phyloP scores from a whole-genome alignment of 2,797 vertebrate species.

The Phrynocephalus forsythii region DNA sequence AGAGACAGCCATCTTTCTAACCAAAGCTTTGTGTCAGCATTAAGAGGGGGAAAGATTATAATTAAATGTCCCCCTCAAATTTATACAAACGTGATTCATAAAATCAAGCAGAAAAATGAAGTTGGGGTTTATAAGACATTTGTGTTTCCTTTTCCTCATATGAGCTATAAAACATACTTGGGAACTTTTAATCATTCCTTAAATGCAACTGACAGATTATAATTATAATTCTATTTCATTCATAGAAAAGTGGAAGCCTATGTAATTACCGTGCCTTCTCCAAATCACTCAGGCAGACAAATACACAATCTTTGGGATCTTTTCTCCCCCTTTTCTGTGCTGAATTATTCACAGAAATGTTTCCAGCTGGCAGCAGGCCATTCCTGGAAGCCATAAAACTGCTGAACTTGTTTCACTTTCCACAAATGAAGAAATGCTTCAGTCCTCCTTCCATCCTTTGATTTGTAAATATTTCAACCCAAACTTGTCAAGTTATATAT shows the following conservation, averaged over 20 bases:
- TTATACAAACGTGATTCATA: neutral
- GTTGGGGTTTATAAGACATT: neutral
- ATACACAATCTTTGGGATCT: neutral
- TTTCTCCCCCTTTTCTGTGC: neutral
- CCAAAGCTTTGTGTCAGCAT: neutral
- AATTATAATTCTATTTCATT: conserved; percentile 17
- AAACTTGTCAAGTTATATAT: conserved; percentile 21
- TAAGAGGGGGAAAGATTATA: neutral
- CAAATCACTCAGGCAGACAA: neutral
- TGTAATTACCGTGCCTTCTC: neutral
- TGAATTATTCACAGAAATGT: conserved; percentile 19
- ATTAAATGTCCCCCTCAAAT: neutral
- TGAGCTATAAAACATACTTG: neutral
- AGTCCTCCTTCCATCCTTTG: neutral
- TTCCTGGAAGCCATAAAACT: conserved; percentile 5
- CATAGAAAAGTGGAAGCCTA: neutral
- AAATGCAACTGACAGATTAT: conserved; percentile 6
- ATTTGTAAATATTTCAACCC: conserved; percentile 18
- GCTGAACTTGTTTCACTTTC: conserved; percentile 11
- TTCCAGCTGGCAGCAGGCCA: neutral
- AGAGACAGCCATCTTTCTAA: neutral
- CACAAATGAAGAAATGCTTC: neutral
- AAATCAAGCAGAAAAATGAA: neutral
- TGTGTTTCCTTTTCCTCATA: neutral
- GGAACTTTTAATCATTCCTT: neutral